Conservation (phyloP, 2,888 invertebrate genomes). For the Lepetodrilus schrolli region DNA sequence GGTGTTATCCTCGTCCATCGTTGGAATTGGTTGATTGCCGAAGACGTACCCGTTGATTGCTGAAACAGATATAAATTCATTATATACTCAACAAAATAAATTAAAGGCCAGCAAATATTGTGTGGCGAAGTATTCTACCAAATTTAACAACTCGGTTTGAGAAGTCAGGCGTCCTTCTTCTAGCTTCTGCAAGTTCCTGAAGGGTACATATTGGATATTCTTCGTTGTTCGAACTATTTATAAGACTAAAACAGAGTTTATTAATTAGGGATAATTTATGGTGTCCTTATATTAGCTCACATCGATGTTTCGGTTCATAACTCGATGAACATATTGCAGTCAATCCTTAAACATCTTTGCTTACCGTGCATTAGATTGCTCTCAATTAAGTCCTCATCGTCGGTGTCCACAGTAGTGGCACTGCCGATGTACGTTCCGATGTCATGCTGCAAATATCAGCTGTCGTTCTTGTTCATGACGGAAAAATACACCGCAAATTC, state of each 20-base stretch:
- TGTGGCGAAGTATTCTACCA: too few species aligned
- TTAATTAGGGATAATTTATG: too few species aligned
- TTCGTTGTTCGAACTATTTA: too few species aligned
- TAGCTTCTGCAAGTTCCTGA: too few species aligned
- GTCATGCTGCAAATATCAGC: slow-evolving; percentile 45
- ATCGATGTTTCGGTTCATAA: too few species aligned
- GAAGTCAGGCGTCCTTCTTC: too few species aligned
- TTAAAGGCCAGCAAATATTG: too few species aligned
- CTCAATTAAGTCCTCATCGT: neutral
- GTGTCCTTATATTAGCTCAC: too few species aligned
- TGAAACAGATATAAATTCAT: neutral
- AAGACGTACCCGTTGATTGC: slow-evolving; percentile 36
- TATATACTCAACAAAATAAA: neutral
- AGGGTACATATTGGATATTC: too few species aligned
- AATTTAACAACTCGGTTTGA: too few species aligned
- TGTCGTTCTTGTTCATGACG: slow-evolving; percentile 44
- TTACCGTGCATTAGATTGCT: neutral
- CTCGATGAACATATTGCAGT: neutral
- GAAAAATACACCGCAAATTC: slow-evolving; percentile 33
- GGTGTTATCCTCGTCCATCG: neutral
- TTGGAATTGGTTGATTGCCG: slow-evolving; percentile 32
- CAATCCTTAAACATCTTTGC: neutral
- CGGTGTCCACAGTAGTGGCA: neutral
- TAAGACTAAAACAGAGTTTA: too few species aligned
- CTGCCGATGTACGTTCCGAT: neutral